Conservation (phyloP, 2,888 invertebrate species). For the Tinea pellionella region DNA sequence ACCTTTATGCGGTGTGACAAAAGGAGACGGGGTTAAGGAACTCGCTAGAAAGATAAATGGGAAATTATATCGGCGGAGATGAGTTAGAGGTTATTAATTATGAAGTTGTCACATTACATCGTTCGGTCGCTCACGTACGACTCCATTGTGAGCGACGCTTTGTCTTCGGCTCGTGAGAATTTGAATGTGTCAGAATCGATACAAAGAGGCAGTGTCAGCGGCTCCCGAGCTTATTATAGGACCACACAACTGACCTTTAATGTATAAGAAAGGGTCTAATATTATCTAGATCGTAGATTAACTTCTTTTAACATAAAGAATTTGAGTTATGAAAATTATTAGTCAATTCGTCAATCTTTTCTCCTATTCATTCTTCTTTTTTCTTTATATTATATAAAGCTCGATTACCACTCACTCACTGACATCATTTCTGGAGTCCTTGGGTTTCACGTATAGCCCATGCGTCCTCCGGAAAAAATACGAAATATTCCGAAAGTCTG, state of each 20-base stretch:
- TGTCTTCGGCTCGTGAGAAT: conserved; percentile 62
- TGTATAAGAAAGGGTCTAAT: conserved; percentile 12
- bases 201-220: conserved; percentile 34
- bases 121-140: conserved; percentile 46
- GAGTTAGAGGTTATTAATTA: conserved; percentile 67
- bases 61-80: conserved; percentile 65
- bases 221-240: conserved; percentile 43
- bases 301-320: too few relatives aligned
- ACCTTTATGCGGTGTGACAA: conserved; percentile 57
- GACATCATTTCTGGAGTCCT: too few relatives aligned
- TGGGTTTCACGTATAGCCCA: too few relatives aligned
- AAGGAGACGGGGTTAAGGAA: conserved; percentile 56
- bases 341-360: too few relatives aligned
- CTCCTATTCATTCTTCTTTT: too few relatives aligned
- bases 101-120: conserved; percentile 64
- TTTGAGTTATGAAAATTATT: too few relatives aligned
- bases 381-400: too few relatives aligned
- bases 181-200: conserved; percentile 35
- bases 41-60: conserved; percentile 55
- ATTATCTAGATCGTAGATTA: conserved; percentile 19
- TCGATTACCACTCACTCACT: too few relatives aligned
- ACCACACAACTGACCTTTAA: conserved; percentile 45
- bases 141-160: conserved; percentile 43
- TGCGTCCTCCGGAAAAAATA: too few relatives aligned
- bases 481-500: too few relatives aligned